Base-by-base conservation (phyloP, 2,888 invertebrate species). In the Brachyopa scutellaris region DNA sequence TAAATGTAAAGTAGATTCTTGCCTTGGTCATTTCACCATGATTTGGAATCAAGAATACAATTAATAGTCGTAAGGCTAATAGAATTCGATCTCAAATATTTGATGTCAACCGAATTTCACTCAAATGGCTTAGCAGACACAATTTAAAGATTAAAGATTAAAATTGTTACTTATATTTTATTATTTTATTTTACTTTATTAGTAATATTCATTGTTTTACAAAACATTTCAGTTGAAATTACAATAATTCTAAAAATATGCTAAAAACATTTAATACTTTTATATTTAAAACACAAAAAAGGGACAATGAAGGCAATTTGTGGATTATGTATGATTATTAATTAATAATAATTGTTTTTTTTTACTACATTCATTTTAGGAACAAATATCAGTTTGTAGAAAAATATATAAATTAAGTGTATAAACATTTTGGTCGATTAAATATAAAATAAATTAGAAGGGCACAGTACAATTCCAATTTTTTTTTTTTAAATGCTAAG, bases 181-280 rank as follows among this genome's bases (percentile, higher is more conserved):
- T 13, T 36, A 40, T 45, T 74, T 57, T 26, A 59, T 45, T 66
- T 42, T 47, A 61, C 33, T 74, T 74, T 69, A 74, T 79, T 69
- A 76, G 57, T 69, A 64, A 64, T 80, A 57, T 64, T 49, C 61
- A 3, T 66, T 66, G 47, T 79, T 84, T 76, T 67, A 62, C 66
- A 77, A 82, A 82, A 84, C 73, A 76, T 59, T 84, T 79, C 76
- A 76, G 57, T 84, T 82, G 76, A 55, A 82, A 84, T 69, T 76
- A 77, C 79, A 77, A n/a, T n/a, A n/a, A 55, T 62, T 85, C 70
- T 84, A 84, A 77, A 78, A 66, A 78, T 74, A 77, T 82, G 53
- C 67, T 78, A 70, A 77, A 67, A 82, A 82, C 59, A 76, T 69
- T 51, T 51, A 53, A 64, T 57, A 72, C 40, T 62, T 26, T 55